Percentiles rank a stretch among this genome's conserved stretches.
These are phyloP conservation scores for Drepana arcuata DNA, from an alignment of 1,140 invertebrate genomes.

Conservation along the genomic window DNA sequence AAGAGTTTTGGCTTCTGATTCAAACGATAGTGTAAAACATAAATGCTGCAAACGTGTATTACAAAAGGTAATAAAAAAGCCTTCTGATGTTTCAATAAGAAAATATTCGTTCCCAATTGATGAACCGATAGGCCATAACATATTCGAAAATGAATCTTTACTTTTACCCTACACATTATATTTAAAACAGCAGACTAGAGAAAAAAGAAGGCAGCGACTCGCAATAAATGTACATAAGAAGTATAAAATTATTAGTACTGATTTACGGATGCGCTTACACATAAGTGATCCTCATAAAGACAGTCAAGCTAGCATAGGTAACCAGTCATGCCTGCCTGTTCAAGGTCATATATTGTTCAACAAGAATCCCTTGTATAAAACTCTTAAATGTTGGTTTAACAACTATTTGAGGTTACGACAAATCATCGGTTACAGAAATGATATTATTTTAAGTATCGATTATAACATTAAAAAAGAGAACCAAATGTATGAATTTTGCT, in stretches of 20 bases:
- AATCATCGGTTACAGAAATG: slow-evolving; percentile 65
- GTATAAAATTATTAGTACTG: slow-evolving; percentile 32
- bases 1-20: slow-evolving; percentile 8
- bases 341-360: slow-evolving; percentile 17
- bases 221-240: slow-evolving; percentile 23
- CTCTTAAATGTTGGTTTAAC: slow-evolving; percentile 25
- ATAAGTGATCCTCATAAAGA: slow-evolving; percentile 19
- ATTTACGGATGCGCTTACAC: slow-evolving; percentile 22
- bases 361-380: slow-evolving; percentile 31
- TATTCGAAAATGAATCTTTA: slow-evolving; percentile 25
- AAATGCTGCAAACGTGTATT: slow-evolving; percentile 1
- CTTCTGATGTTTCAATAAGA: slow-evolving; percentile 8
- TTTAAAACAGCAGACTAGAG: slow-evolving; percentile 25
- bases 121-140: slow-evolving; percentile 6
- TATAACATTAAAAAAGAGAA: slow-evolving; percentile 70
- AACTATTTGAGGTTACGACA: slow-evolving; percentile 24
- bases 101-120: slow-evolving; percentile 18
- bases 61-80: slow-evolving; percentile 6
- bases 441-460: slow-evolving; percentile 73
- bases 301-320: slow-evolving; percentile 23
- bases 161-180: slow-evolving; percentile 38
- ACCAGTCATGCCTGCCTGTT: slow-evolving; percentile 31
- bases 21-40: background rate
- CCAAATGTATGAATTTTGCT: slow-evolving; percentile 52
- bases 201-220: slow-evolving; percentile 19